A percentile compares a stretch with the other conserved stretches of the same genome.
Evolutionary conservation across 2,113 vertebrate genomes (phyloP).

Genomic region (Brachionichthys hirsutus): DNA sequence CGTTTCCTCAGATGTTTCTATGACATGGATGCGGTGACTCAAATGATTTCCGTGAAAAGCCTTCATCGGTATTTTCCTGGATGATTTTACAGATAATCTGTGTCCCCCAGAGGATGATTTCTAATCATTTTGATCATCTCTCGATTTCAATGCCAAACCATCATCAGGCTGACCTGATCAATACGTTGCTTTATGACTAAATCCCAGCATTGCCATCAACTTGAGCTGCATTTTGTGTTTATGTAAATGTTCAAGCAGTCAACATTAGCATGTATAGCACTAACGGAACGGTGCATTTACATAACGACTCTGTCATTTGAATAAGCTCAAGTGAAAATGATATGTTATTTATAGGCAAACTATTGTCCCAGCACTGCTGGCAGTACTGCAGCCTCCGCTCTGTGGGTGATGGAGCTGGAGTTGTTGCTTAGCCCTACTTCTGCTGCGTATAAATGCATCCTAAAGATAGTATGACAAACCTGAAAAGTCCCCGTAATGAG

Average conservation of each 20-base stretch:
- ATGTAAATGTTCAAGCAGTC: background rate
- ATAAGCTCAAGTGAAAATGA: constrained; percentile 50
- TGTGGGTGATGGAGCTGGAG: constrained; percentile 57
- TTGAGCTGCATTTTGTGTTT: background rate
- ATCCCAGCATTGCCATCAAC: too few species aligned
- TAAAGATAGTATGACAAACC: constrained; percentile 29
- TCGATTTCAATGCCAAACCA: too few species aligned
- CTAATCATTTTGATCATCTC: too few species aligned
- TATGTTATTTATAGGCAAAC: constrained; percentile 65
- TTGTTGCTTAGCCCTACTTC: constrained; percentile 43
- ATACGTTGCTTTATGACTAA: too few species aligned
- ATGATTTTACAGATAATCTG: too few species aligned
- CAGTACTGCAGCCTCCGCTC: constrained; percentile 64
- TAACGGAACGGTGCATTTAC: constrained; percentile 10
- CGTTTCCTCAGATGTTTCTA: too few species aligned
- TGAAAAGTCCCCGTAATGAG: constrained; percentile 27
- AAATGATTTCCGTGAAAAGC: too few species aligned
- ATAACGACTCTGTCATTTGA: constrained; percentile 44
- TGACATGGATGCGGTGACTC: too few species aligned
- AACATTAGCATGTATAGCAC: constrained; percentile 25
- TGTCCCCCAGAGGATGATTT: too few species aligned
- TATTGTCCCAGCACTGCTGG: constrained; percentile 55
- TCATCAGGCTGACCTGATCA: too few species aligned
- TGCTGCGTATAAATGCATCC: constrained; percentile 21
- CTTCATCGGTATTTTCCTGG: too few species aligned